These are phyloP conservation scores for Pollenia angustigena DNA, from an alignment of 2,888 invertebrate species.

Conservation along the genomic window DNA sequence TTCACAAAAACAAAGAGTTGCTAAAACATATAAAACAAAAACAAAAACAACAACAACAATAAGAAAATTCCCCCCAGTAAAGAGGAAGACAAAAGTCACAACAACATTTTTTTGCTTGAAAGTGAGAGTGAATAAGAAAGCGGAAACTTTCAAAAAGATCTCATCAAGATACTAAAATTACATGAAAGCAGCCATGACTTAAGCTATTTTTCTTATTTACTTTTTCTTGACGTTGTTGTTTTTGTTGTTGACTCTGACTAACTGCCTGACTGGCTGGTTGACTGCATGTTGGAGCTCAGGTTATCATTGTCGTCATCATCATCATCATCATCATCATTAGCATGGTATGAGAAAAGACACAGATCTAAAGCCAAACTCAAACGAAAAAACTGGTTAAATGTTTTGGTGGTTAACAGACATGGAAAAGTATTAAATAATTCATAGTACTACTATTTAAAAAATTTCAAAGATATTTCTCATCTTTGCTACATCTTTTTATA, in stretches of 20 bases:
- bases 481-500: no score
- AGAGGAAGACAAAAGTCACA: slow-evolving; percentile 69
- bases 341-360: slow-evolving; percentile 51
- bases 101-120: slow-evolving; percentile 77
- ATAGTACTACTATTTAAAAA: slow-evolving; percentile 1
- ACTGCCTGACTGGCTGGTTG: slow-evolving; percentile 25
- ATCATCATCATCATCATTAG: slow-evolving; percentile 36
- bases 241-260: slow-evolving; percentile 12
- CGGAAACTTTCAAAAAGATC: slow-evolving; percentile 80
- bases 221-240: slow-evolving; percentile 5
- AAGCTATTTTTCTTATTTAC: slow-evolving; percentile 60
- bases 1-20: slow-evolving; percentile 15
- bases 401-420: slow-evolving; percentile 9
- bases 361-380: slow-evolving; percentile 30
- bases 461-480: no score
- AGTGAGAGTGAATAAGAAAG: slow-evolving; percentile 84
- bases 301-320: slow-evolving; percentile 41
- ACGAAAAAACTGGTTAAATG: slow-evolving; percentile 55
- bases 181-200: slow-evolving; percentile 69
- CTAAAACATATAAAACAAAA: slow-evolving; percentile 8
- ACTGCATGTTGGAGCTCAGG: slow-evolving; percentile 56
- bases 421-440: neutral
- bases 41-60: slow-evolving; percentile 32
- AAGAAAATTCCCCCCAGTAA: neutral
- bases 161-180: slow-evolving; percentile 66